Evolutionary conservation across 2,888 invertebrate genomes (phyloP).

Genomic region (Scaptomyza cyrtandrae): DNA sequence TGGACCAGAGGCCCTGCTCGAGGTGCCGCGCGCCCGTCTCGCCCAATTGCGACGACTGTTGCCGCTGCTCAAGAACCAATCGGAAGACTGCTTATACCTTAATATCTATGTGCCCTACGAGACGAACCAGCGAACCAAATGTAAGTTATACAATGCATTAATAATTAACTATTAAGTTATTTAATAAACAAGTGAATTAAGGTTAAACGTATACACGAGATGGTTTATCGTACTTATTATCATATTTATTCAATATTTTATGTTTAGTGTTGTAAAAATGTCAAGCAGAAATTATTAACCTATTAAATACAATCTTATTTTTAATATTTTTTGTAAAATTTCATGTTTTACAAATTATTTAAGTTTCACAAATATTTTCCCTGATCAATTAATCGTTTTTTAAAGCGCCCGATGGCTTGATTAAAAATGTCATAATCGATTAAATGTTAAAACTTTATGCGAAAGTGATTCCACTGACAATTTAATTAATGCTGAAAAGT

Average conservation of each 20-base stretch:
- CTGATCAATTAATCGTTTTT: neutral
- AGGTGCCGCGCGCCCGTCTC: slow-evolving; percentile 93
- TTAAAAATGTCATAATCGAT: slow-evolving; percentile 6
- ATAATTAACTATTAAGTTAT: neutral
- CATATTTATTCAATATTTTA: too few species aligned
- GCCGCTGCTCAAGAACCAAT: slow-evolving; percentile 94
- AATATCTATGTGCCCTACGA: slow-evolving; percentile 96
- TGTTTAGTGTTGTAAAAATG: too few species aligned
- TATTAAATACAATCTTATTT: neutral
- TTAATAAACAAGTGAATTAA: neutral
- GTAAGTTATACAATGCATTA: slow-evolving; percentile 63
- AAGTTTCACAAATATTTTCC: neutral
- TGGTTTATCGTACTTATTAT: neutral
- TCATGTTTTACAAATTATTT: neutral
- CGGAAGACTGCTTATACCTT: slow-evolving; percentile 98
- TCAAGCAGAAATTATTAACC: too few species aligned
- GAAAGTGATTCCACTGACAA: slow-evolving; percentile 31
- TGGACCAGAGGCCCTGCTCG: slow-evolving; percentile 86
- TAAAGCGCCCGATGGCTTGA: slow-evolving; percentile 1
- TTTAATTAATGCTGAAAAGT: slow-evolving; percentile 26
- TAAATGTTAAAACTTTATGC: slow-evolving; percentile 1
- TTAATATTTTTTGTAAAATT: neutral
- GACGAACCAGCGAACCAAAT: slow-evolving; percentile 60
- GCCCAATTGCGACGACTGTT: slow-evolving; percentile 93
- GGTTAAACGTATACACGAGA: neutral